These are phyloP conservation scores for Crocuta crocuta DNA, from an alignment of 2,113 vertebrate species.

Conservation along the genomic window DNA sequence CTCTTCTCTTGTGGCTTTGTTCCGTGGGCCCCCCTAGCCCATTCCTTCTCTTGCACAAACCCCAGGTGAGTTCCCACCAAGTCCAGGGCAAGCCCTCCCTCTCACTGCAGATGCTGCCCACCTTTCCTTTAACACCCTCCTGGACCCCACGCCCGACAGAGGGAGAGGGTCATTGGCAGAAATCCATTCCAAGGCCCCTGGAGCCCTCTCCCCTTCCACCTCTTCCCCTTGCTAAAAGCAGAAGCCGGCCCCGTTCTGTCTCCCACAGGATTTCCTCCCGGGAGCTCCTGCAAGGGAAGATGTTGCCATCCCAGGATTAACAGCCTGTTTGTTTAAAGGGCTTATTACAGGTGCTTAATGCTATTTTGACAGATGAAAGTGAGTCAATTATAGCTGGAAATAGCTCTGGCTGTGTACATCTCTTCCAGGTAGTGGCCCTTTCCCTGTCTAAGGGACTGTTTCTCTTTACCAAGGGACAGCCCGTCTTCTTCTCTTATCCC, in stretches of 20 bases:
- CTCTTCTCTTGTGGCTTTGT: not conserved
- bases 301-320: conserved; percentile 81
- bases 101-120: not conserved
- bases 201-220: not conserved
- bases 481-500: not conserved
- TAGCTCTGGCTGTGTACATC: conserved; percentile 47
- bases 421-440: conserved; percentile 51
- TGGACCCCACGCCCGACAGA: not conserved
- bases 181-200: not conserved
- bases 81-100: not conserved
- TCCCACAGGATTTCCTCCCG: conserved; percentile 35
- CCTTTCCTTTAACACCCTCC: not conserved
- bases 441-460: conserved; percentile 17
- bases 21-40: not conserved
- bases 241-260: conserved; percentile 1
- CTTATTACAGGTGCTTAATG: conserved; percentile 86
- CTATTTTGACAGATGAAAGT: conserved; percentile 88
- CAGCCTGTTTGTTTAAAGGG: conserved; percentile 87
- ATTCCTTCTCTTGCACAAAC: not conserved
- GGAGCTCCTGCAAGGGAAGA: conserved; percentile 69
- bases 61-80: not conserved
- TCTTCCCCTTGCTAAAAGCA: not conserved
- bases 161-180: not conserved
- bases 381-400: conserved; percentile 86
- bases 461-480: not conserved